Base-by-base conservation (phyloP, 92 coral and sea anemone species). In the Desmophyllum pertusum region DNA sequence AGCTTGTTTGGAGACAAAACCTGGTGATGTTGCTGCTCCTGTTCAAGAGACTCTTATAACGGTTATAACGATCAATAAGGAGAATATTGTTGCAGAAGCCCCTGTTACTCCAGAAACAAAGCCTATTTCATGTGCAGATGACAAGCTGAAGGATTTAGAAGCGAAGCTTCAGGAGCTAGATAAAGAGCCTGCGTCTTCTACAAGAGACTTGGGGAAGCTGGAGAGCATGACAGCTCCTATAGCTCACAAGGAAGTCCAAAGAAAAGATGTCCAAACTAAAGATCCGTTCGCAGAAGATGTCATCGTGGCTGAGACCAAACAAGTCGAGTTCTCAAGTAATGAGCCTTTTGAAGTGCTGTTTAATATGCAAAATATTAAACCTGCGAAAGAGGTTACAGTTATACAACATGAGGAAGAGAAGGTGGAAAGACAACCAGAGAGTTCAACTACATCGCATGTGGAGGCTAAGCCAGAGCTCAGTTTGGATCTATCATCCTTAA, bases 61-160 rank as follows among this genome's bases (percentile, higher is more conserved):
- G 10, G 11, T 35, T 79, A 35, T 33, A 3, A 33, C 51, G 4
- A 39, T 29, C 27, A 72, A 35, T 18, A 41, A 45, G 19, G 46
- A 55, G 15, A 35, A 29, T 30, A 46, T 57, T 40, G 70, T 71
- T 11, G 42, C 30, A 45, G 86, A 82, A 33, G 36, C 70, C 45
- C 45, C 30, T 3, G 86, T 82, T 72, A 82, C 86, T 40, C 79
- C 86, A 52, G 70, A 82, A 72, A 57, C 45, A 4, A 82, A 82
- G 33, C 57, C 72, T n/a, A 57, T 43, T 27, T 61, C 69, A 23
- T 17, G 51, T 33, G 11, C 72, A 0, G 43, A 55, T 18, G 86
- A 82, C 70, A 57, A 29, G 29, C 23, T 82, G 14, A 71, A 59
- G 70, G 71, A 82, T 42, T 61, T 82, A 66, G 78, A 71, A 39